A percentile compares a stretch with the other conserved stretches of the same genome.
phyloP scores from a whole-genome alignment of 2,113 vertebrate genomes.

The Varanus komodoensis region DNA sequence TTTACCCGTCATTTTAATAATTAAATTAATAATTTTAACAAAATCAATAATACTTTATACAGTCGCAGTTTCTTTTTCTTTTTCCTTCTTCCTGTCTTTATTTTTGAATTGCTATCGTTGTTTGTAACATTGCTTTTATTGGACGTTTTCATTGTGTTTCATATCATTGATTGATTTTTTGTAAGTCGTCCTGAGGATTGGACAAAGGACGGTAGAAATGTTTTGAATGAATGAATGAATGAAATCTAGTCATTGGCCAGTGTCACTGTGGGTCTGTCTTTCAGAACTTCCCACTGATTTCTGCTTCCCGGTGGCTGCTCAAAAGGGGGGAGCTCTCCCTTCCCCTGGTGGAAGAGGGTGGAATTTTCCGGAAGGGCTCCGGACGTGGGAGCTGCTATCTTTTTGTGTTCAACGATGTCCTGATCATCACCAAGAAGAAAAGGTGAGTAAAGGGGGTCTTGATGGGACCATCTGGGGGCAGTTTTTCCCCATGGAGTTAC shows the following conservation, averaged over 20 bases:
- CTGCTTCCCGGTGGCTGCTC: constrained; percentile 90
- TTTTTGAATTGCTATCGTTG: too few relatives aligned
- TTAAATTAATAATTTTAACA: too few relatives aligned
- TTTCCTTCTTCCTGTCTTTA: too few relatives aligned
- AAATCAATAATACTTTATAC: too few relatives aligned
- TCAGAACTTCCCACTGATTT: constrained; percentile 89
- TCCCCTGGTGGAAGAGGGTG: constrained; percentile 80
- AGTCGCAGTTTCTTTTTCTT: too few relatives aligned
- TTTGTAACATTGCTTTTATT: too few relatives aligned
- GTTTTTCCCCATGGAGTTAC: neutral
- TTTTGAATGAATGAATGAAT: too few relatives aligned
- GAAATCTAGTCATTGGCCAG: neutral
- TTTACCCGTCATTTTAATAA: too few relatives aligned
- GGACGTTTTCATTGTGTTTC: too few relatives aligned
- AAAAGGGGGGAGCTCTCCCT: constrained; percentile 88
- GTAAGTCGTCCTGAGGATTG: too few relatives aligned
- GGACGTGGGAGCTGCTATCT: constrained; percentile 85
- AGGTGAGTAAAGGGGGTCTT: constrained; percentile 76
- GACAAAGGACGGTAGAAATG: too few relatives aligned
- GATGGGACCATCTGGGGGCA: rapidly evolving
- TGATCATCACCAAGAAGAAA: constrained; percentile 94
- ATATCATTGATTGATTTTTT: too few relatives aligned
- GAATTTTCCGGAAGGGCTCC: constrained; percentile 87
- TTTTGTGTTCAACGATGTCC: constrained; percentile 92
- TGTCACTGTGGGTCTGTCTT: rapidly evolving